A percentile compares a stretch with the other conserved stretches of the same genome.
Conservation (phyloP, 30 jellyfish, hydroid and myxozoan species). For the Phacellophora camtschatica region DNA sequence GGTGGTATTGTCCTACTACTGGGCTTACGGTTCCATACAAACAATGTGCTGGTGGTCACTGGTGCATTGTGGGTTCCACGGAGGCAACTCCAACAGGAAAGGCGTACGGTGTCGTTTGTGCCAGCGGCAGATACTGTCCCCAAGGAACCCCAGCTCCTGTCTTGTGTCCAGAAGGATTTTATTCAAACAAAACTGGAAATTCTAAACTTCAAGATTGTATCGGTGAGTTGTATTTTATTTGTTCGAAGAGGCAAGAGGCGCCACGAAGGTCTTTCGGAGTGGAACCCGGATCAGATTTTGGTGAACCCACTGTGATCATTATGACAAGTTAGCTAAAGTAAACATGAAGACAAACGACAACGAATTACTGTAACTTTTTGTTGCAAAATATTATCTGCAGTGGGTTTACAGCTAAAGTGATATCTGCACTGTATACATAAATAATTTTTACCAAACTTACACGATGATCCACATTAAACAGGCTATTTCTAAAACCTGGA, state of each 20-base stretch:
- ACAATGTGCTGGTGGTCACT: slow-evolving; percentile 78
- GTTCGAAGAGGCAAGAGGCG: neutral
- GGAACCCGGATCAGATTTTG: no score
- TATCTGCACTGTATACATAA: no score
- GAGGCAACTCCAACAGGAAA: slow-evolving; percentile 74
- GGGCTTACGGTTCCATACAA: slow-evolving; percentile 64
- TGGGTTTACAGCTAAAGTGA: no score
- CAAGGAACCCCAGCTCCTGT: slow-evolving; percentile 82
- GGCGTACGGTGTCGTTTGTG: slow-evolving; percentile 81
- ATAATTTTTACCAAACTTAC: no score
- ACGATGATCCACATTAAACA: no score
- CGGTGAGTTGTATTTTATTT: slow-evolving; percentile 30
- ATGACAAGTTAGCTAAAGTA: no score
- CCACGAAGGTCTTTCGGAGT: no score
- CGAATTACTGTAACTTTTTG: no score
- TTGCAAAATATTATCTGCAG: no score
- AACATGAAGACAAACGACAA: no score
- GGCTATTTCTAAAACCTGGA: no score
- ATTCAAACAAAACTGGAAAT: slow-evolving; percentile 67
- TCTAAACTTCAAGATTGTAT: slow-evolving; percentile 55
- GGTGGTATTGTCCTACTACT: slow-evolving; percentile 92
- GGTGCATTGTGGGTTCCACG: slow-evolving; percentile 95
- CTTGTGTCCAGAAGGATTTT: slow-evolving; percentile 91
- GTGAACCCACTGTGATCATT: neutral
- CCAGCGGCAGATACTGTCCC: slow-evolving; percentile 93